Conservation (phyloP, 2,113 vertebrate genomes). For the Phylloscopus trochiloides region DNA sequence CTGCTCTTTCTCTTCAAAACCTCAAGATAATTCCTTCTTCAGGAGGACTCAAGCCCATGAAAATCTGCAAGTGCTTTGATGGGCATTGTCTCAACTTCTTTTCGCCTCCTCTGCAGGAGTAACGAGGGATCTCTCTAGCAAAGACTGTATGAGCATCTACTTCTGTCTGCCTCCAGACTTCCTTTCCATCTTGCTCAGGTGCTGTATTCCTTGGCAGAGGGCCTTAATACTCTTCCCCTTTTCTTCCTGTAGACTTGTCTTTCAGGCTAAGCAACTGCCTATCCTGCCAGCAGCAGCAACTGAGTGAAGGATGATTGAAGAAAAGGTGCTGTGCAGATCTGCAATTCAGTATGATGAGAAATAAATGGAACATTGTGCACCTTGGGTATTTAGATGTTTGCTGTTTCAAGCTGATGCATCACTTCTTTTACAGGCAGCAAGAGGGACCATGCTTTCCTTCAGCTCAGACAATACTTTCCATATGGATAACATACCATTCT, state of each 20-base stretch:
- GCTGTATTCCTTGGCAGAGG: not conserved
- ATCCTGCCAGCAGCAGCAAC: not conserved
- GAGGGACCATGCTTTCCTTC: not conserved
- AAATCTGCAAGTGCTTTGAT: not conserved
- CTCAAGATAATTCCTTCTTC: not conserved
- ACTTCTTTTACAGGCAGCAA: not conserved
- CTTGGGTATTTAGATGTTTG: not conserved
- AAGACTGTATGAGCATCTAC: not conserved
- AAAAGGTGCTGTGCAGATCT: not conserved
- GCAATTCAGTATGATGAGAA: not conserved
- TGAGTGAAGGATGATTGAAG: not conserved
- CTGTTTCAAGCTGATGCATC: not conserved
- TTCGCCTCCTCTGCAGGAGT: not conserved
- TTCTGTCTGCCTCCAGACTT: not conserved
- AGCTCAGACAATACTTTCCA: not conserved
- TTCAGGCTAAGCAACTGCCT: not conserved
- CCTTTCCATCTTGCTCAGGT: not conserved
- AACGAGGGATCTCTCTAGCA: not conserved
- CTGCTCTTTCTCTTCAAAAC: not conserved
- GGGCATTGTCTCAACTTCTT: not conserved
- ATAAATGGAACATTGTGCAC: not conserved
- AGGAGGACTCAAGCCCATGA: not conserved
- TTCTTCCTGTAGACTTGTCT: not conserved
- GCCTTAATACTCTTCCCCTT: not conserved
- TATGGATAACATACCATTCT: fast-evolving